Percentiles rank a stretch among this genome's conserved stretches.
These are phyloP conservation scores for Caretta caretta DNA, from an alignment of 2,113 vertebrate genomes.

Conservation along the genomic window DNA sequence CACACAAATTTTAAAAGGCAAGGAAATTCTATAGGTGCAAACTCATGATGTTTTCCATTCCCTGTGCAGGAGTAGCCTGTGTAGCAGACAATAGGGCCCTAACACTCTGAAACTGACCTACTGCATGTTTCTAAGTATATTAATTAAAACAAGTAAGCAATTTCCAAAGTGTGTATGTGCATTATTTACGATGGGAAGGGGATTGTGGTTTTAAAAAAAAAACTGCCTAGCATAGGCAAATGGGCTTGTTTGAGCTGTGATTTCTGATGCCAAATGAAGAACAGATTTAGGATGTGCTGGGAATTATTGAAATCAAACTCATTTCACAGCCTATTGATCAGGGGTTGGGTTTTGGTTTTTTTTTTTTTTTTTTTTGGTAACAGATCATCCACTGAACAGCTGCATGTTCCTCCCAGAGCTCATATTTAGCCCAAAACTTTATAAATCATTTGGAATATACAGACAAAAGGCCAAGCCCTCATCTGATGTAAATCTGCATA, in stretches of 20 bases:
- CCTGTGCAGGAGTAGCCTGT: not conserved
- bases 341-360: not conserved
- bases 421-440: not conserved
- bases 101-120: not conserved
- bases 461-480: not conserved
- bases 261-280: not conserved
- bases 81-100: not conserved
- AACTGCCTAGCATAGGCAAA: not conserved
- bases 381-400: not conserved
- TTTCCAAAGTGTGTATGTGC: not conserved
- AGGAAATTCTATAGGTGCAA: not conserved
- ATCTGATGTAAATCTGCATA: not conserved
- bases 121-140: not conserved
- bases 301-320: not conserved
- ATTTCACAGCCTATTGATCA: not conserved
- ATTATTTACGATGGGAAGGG: not conserved
- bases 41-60: not conserved
- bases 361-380: not conserved
- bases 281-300: not conserved
- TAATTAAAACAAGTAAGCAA: not conserved
- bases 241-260: not conserved
- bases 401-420: not conserved
- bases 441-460: not conserved
- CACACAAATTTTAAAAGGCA: not conserved
- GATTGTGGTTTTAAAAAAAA: not conserved